Conservation (phyloP, 2,888 invertebrate genomes). For the Polydrusus tereticollis region DNA sequence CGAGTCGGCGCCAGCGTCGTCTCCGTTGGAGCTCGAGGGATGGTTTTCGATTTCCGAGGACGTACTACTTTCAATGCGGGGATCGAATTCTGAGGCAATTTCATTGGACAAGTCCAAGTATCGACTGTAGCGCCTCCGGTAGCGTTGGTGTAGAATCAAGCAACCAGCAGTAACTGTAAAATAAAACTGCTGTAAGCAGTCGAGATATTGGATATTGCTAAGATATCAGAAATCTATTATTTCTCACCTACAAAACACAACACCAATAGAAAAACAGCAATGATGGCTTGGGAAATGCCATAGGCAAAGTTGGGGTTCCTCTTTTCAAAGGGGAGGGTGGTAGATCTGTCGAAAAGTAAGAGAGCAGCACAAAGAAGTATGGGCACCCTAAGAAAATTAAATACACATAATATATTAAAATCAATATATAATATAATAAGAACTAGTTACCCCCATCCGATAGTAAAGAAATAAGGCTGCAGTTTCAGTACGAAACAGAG, state of each 20-base stretch:
- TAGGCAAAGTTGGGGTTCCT: constrained; percentile 83
- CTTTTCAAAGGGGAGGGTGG: constrained; percentile 71
- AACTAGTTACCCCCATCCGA: constrained; percentile 72
- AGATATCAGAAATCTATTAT: constrained; percentile 20
- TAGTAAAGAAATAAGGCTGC: constrained; percentile 76
- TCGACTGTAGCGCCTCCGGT: constrained; percentile 78
- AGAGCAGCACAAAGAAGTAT: constrained; percentile 76
- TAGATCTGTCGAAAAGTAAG: constrained; percentile 70
- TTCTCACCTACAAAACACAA: constrained; percentile 82
- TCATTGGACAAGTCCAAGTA: constrained; percentile 75
- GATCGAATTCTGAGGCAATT: constrained; percentile 63
- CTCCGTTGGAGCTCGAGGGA: constrained; percentile 51
- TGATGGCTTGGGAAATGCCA: constrained; percentile 82
- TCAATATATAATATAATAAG: not conserved
- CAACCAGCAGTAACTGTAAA: constrained; percentile 82
- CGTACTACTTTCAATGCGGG: constrained; percentile 53
- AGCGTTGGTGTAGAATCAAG: constrained; percentile 86
- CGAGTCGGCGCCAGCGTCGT: constrained; percentile 44
- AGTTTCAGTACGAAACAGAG: constrained; percentile 84
- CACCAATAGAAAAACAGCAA: constrained; percentile 81
- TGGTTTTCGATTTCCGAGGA: not conserved
- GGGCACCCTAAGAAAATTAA: constrained; percentile 72
- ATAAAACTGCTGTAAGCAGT: not conserved
- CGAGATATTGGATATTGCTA: not conserved
- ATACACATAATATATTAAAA: not conserved